Evolutionary conservation across 1,140 invertebrate species (phyloP).

Genomic region (Ceratina calcarata): DNA sequence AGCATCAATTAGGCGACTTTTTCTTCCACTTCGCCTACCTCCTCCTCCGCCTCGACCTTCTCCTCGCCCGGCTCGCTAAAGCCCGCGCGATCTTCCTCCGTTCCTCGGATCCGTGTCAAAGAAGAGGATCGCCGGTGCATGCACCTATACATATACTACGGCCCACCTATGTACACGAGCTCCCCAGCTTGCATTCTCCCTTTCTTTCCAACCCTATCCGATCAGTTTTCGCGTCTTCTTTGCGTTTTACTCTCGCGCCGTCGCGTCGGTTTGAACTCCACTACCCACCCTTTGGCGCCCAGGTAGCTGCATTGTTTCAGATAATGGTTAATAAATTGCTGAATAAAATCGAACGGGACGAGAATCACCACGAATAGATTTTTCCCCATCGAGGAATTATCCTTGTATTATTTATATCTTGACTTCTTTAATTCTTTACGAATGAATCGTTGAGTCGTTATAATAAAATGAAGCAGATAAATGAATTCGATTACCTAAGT

Average conservation of each 20-base stretch:
- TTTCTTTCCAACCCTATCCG: neutral
- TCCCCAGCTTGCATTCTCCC: too few relatives aligned
- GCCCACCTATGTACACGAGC: slow-evolving; percentile 56
- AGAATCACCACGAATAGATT: slow-evolving; percentile 71
- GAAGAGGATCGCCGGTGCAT: slow-evolving; percentile 61
- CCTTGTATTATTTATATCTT: slow-evolving; percentile 23
- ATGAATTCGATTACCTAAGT: too few relatives aligned
- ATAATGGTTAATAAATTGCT: slow-evolving; percentile 79
- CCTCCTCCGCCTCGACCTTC: slow-evolving; percentile 41
- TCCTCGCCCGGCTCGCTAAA: neutral
- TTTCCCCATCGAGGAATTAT: slow-evolving; percentile 1
- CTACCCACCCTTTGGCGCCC: slow-evolving; percentile 63
- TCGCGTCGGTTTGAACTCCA: slow-evolving; percentile 48
- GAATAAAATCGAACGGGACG: slow-evolving; percentile 63
- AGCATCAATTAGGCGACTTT: slow-evolving; percentile 83
- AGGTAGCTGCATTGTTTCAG: slow-evolving; percentile 77
- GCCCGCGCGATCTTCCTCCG: slow-evolving; percentile 17
- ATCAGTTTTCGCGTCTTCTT: neutral
- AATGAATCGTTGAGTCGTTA: neutral
- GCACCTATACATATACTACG: slow-evolving; percentile 40
- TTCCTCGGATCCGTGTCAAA: slow-evolving; percentile 47
- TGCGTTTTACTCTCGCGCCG: neutral
- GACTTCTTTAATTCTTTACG: too few relatives aligned
- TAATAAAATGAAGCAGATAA: neutral
- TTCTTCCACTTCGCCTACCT: slow-evolving; percentile 74